Evolutionary conservation across 2,113 vertebrate species (phyloP).

Genomic region (Trogon melanurus): DNA sequence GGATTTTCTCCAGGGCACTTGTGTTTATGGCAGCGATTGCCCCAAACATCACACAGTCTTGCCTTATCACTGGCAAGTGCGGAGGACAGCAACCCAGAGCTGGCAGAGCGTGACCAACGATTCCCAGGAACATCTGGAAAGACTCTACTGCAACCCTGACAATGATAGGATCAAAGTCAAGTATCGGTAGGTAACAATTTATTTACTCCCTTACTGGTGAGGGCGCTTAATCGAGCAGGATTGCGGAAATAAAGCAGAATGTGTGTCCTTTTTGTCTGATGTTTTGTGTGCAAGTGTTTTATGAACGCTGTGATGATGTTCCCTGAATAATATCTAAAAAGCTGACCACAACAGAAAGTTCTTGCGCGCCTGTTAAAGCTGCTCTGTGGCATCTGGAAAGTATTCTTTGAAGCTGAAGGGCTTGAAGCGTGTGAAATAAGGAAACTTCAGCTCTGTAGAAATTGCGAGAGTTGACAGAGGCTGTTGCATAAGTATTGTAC

Average conservation of each 20-base stretch:
- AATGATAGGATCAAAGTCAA: slow-evolving; percentile 93
- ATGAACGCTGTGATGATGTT: not conserved
- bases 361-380: not conserved
- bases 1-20: slow-evolving; percentile 94
- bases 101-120: slow-evolving; percentile 97
- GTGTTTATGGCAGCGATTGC: slow-evolving; percentile 92
- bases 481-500: not conserved
- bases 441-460: not conserved
- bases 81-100: slow-evolving; percentile 81
- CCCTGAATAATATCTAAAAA: not conserved
- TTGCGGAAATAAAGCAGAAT: not conserved
- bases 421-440: not conserved
- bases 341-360: not conserved
- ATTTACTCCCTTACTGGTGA: not conserved
- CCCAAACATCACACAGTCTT: slow-evolving; percentile 93
- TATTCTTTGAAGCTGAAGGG: not conserved
- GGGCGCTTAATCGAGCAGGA: not conserved
- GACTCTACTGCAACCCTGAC: slow-evolving; percentile 98
- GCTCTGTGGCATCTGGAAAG: not conserved
- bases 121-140: slow-evolving; percentile 97
- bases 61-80: slow-evolving; percentile 98
- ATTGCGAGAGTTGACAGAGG: not conserved
- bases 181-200: slow-evolving; percentile 86
- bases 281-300: not conserved
- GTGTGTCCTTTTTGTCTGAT: not conserved